phyloP scores from a whole-genome alignment of 2,113 vertebrate species.

The Myrmecobius fasciatus region DNA sequence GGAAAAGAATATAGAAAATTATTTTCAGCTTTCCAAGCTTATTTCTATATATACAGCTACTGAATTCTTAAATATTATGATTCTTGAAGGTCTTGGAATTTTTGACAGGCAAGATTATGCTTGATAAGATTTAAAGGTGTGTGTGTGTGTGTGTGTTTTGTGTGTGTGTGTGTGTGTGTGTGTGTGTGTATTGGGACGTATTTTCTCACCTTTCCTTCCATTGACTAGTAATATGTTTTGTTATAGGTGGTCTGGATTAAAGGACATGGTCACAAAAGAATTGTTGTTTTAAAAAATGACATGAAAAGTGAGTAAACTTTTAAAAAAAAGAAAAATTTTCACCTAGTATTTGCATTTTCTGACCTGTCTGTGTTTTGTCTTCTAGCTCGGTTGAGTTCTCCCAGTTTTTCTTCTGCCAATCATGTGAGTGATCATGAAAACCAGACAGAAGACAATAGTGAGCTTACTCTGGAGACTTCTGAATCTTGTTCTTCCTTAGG shows the following conservation, averaged over 20 bases:
- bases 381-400: slow-evolving; percentile 83
- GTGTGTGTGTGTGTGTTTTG: not conserved
- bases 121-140: slow-evolving; percentile 5
- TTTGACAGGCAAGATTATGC: not conserved
- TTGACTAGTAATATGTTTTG: slow-evolving; percentile 65
- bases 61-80: slow-evolving; percentile 7
- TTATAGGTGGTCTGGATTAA: slow-evolving; percentile 98
- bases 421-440: slow-evolving; percentile 73
- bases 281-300: slow-evolving; percentile 98
- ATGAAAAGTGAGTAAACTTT: slow-evolving; percentile 93
- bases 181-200: not conserved
- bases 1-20: not conserved
- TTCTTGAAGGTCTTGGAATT: not conserved
- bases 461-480: slow-evolving; percentile 61
- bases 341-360: not conserved
- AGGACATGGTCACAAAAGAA: slow-evolving; percentile 98
- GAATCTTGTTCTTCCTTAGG: slow-evolving; percentile 65
- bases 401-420: slow-evolving; percentile 77
- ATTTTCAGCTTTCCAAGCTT: not conserved
- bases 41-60: not conserved
- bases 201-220: slow-evolving; percentile 24
- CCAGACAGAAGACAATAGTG: slow-evolving; percentile 62
- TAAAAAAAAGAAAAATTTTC: fast-evolving
- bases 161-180: not conserved
- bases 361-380: slow-evolving; percentile 3